Evolutionary conservation across 2,888 invertebrate species (phyloP).

Genomic region (Caenorhabditis doughertyi): DNA sequence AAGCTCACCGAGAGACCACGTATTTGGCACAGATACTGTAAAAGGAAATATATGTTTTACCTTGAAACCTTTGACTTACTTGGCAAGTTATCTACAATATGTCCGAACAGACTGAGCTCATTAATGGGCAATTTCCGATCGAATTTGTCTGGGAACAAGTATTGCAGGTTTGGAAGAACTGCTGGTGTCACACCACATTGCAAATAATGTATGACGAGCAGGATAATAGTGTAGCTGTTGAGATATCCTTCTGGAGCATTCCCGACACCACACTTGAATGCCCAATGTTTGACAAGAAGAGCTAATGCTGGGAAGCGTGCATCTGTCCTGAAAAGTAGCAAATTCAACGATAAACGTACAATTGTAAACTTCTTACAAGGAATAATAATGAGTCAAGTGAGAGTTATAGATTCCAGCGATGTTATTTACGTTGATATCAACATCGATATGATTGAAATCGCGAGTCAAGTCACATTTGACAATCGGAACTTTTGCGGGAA

Average conservation of each 20-base stretch:
- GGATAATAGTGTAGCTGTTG: constrained; percentile 80
- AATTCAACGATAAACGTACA: neutral
- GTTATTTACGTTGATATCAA: constrained; percentile 82
- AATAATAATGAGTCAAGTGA: constrained; percentile 82
- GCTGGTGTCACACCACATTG: constrained; percentile 78
- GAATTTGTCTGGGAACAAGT: constrained; percentile 74
- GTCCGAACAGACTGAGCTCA: constrained; percentile 65
- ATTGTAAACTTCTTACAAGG: constrained; percentile 66
- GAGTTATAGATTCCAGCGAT: constrained; percentile 82
- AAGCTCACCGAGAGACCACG: constrained; percentile 74
- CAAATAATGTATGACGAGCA: constrained; percentile 81
- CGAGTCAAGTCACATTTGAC: constrained; percentile 71
- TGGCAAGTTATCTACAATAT: constrained; percentile 63
- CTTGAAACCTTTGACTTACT: constrained; percentile 8
- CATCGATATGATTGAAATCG: constrained; percentile 74
- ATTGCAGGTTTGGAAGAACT: constrained; percentile 81
- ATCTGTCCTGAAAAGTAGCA: constrained; percentile 73
- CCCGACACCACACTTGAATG: constrained; percentile 75
- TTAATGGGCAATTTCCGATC: constrained; percentile 49
- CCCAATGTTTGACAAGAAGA: constrained; percentile 82
- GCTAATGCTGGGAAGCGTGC: constrained; percentile 79
- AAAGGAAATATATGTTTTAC: neutral
- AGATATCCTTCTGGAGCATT: constrained; percentile 68
- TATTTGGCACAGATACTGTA: constrained; percentile 69
- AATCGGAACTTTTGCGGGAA: constrained; percentile 75